These are phyloP conservation scores for Mellivora capensis DNA, from an alignment of 2,113 vertebrate genomes.

Conservation along the genomic window DNA sequence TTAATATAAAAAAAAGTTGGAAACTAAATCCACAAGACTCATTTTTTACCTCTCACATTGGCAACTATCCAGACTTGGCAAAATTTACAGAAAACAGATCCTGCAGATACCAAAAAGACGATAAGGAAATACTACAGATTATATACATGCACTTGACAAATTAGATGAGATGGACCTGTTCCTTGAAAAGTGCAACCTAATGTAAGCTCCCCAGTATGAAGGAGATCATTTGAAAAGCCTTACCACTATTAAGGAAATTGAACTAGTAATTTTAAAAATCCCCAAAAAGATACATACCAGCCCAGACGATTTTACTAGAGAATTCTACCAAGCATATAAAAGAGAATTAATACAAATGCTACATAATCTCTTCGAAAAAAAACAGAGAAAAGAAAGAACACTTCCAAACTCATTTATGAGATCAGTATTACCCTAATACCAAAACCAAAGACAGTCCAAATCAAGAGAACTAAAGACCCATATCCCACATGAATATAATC, in stretches of 20 bases:
- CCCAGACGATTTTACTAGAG: background rate
- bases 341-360: background rate
- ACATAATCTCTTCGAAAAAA: background rate
- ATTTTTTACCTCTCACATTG: background rate
- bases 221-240: background rate
- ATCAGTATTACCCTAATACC: background rate
- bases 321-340: constrained; percentile 9
- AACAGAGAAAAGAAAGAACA: background rate
- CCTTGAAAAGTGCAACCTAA: background rate
- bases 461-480: background rate
- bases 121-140: background rate
- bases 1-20: background rate
- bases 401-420: background rate
- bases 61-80: background rate
- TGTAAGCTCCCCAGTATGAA: background rate
- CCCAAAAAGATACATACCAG: background rate
- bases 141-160: background rate
- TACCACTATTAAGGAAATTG: background rate
- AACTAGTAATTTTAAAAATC: constrained; percentile 29
- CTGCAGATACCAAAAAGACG: background rate
- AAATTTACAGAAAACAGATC: background rate
- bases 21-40: background rate
- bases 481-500: background rate
- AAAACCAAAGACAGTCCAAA: background rate
- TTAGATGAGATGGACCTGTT: background rate